phyloP scores from a whole-genome alignment of 2,888 invertebrate species.

The Latrodectus hesperus region DNA sequence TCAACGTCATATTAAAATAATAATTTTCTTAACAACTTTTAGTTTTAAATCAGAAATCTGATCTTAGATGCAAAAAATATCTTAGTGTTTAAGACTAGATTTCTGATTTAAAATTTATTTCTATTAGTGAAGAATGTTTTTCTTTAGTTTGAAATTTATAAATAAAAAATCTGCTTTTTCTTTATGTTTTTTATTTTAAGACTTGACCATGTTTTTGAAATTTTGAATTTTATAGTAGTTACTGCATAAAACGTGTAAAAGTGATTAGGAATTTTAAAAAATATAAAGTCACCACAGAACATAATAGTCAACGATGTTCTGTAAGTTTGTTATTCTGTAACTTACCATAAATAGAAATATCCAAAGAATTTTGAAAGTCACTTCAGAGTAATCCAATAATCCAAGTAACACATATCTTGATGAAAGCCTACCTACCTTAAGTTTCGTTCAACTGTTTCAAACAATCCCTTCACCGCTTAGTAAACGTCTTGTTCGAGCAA shows the following conservation, averaged over 20 bases:
- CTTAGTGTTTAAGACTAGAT: too few species aligned
- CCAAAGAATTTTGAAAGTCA: conserved; percentile 40
- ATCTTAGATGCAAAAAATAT: too few species aligned
- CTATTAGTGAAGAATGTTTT: too few species aligned
- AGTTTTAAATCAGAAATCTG: too few species aligned
- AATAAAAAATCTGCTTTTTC: too few species aligned
- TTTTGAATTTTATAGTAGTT: too few species aligned
- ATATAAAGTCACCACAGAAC: conserved; percentile 37
- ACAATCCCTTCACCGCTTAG: conserved; percentile 20
- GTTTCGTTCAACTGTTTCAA: conserved; percentile 23
- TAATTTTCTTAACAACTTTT: too few species aligned
- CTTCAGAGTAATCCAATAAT: conserved; percentile 41
- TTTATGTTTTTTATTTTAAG: too few species aligned
- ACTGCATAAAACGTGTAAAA: neutral
- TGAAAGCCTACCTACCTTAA: conserved; percentile 49
- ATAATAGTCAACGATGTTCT: conserved; percentile 60
- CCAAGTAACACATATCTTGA: conserved; percentile 8
- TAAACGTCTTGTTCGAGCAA: conserved; percentile 33
- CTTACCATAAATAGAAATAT: conserved; percentile 58
- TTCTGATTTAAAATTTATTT: too few species aligned
- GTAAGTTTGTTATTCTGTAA: conserved; percentile 62
- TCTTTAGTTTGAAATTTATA: too few species aligned
- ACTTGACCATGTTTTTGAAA: too few species aligned
- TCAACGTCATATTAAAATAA: too few species aligned
- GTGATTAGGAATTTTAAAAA: neutral